A percentile compares a stretch with the other conserved stretches of the same genome.
These are phyloP conservation scores for Apus apus DNA, from an alignment of 2,113 vertebrate genomes.

Conservation along the genomic window DNA sequence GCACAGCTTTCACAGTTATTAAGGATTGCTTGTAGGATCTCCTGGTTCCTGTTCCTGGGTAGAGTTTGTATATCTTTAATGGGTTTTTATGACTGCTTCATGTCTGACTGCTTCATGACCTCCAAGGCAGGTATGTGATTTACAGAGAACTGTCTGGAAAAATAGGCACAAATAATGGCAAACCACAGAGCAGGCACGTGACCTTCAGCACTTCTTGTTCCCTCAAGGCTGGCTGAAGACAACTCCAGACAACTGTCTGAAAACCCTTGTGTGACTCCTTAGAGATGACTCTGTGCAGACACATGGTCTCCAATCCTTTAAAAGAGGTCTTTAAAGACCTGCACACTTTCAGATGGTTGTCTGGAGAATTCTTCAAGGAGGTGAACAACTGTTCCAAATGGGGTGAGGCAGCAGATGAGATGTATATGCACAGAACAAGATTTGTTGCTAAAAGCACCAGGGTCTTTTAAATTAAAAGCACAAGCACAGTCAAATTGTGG, in stretches of 20 bases:
- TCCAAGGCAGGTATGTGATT: neutral
- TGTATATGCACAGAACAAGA: no score
- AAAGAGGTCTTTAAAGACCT: neutral
- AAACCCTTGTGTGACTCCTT: neutral
- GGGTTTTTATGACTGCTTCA: neutral
- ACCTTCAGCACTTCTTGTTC: constrained; percentile 1
- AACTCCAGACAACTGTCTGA: neutral
- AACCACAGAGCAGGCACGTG: neutral
- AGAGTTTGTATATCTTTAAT: neutral
- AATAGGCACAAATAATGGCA: neutral
- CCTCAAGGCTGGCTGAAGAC: neutral
- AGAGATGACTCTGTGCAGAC: neutral
- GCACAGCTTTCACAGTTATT: neutral
- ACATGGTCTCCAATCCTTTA: neutral
- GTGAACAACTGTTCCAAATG: neutral
- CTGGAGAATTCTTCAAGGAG: neutral
- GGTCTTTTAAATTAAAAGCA: no score
- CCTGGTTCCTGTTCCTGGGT: neutral
- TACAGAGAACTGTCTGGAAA: neutral
- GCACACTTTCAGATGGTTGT: neutral
- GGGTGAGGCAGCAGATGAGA: no score
- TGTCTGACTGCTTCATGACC: neutral
- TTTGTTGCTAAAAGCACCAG: no score
- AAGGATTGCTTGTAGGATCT: neutral
- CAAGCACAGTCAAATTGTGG: no score